phyloP scores from a whole-genome alignment of 2,113 vertebrate genomes.

The Tympanuchus pallidicinctus region DNA sequence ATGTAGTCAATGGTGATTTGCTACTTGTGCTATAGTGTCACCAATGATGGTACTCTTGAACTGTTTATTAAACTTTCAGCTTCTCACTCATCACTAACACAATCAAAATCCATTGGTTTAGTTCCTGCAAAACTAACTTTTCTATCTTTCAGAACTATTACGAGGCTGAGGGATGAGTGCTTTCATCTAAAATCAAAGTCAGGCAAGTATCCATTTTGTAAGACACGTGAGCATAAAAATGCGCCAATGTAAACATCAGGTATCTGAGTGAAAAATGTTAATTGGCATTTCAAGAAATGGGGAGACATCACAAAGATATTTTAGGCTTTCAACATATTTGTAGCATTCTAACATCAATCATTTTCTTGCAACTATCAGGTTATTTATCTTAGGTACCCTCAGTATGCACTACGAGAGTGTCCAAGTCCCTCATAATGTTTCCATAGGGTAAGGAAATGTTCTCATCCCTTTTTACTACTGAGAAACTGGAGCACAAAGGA shows the following conservation, averaged over 20 bases:
- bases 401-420: constrained; percentile 42
- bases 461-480: constrained; percentile 10
- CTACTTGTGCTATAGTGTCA: constrained; percentile 75
- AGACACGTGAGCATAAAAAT: constrained; percentile 57
- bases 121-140: constrained; percentile 54
- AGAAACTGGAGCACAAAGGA: not conserved
- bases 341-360: constrained; percentile 68
- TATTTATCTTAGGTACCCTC: constrained; percentile 67
- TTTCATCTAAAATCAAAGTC: constrained; percentile 60
- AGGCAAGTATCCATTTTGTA: constrained; percentile 60
- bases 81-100: constrained; percentile 51
- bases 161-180: not conserved
- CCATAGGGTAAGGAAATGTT: not conserved
- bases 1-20: constrained; percentile 67
- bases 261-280: constrained; percentile 75
- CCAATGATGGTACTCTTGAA: not conserved
- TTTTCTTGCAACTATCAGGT: constrained; percentile 62
- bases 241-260: constrained; percentile 61
- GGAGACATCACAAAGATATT: constrained; percentile 68
- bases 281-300: constrained; percentile 71
- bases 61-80: constrained; percentile 41
- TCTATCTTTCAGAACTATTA: constrained; percentile 47
- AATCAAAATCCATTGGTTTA: constrained; percentile 56
- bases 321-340: constrained; percentile 73
- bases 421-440: constrained; percentile 34